Evolutionary conservation across 1,140 invertebrate species (phyloP), one percentile per base, ranked within the genome.

Genomic region (Drusus annulatus): DNA sequence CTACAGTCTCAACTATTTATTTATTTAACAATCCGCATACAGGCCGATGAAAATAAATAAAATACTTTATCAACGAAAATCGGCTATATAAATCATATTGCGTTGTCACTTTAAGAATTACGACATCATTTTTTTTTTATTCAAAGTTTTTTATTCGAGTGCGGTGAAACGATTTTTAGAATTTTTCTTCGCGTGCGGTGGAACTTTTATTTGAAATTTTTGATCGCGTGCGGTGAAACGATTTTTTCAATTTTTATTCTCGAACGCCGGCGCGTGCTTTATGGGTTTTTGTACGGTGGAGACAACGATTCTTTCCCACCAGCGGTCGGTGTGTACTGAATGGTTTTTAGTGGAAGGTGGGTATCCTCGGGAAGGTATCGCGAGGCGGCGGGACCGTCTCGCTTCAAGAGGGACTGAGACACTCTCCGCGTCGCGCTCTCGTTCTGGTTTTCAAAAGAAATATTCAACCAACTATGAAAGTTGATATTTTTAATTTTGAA

Each of bases 301-400:
- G 25, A 62, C 54, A 50, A 76, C 25, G 54, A n/a, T 17, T 60
- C 74, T 28, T 60, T 76, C 74, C 54, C 74, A 25, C 54, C 74
- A 45, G 25, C 74, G 74, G 31, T 19, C 74, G 54, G 31, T 76
- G 54, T 13, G 31, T 62, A 76, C 74, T 76, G 74, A 76, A 74
- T 15, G 71, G 15, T 74, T 25, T 74, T 52, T 56, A 16, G 69
- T 54, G 2, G 50, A 23, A 71, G 52, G 69, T 74, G 54, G 69
- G 15, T 21, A 76, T 76, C 74, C 74, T n/a, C 31, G 17, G 54
- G 25, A 60, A 54, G 74, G 54, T 58, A 45, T n/a, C 17, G 54
- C 56, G n/a, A 45, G 54, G 45, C 74, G 74, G 16, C 50, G 10
- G 74, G 16, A 74, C 19, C 19, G 28, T 62, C 23, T 62, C 56